Evolutionary conservation across 1,140 invertebrate genomes (phyloP), one percentile per base, ranked within the genome.

Genomic region (Lasaia peninsularis): DNA sequence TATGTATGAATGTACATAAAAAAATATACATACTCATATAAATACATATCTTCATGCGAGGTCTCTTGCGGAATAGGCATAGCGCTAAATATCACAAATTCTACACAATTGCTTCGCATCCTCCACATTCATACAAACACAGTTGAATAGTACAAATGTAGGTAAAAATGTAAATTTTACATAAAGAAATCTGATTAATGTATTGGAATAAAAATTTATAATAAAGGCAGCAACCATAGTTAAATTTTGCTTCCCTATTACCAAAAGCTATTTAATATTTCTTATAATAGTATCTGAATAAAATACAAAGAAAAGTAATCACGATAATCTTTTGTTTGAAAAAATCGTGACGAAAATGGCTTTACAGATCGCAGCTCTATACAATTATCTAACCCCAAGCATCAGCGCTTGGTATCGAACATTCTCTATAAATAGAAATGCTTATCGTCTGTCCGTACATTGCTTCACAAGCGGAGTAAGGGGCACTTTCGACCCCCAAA

Each of bases 401-500:
- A 48, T 66, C 65, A 60, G 55, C 54, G 63, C 59, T 54, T 60
- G 52, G 56, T 55, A 65, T 55, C 40, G 51, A 63, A 54, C 71
- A 67, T 56, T 75, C 63, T 71, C 78, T 86, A 86, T 86, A 86
- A 85, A 86, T 81, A 80, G 60, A 69, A 77, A 71, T 73, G 65
- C 48, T 31, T 14, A 32, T 40, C 40, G 67, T 66, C 58, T 24
- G 31, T 63, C 50, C 3, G 71, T 69, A 81, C 83, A 86, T 86
- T 86, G 72, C 76, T 65, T 64, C 73, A 83, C 71, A 62, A 65
- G 71, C 69, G 53, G 71, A 73, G 67, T 69, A 58, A 77, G 73
- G 83, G 83, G 78, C 65, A 65, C 60, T 66, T 56, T 58, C 62
- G 63, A 66, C 71, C 71, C 75, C 74, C 73, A 75, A 74, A 61